phyloP scores from a whole-genome alignment of 2,113 vertebrate genomes.

The Amazona guildingii region DNA sequence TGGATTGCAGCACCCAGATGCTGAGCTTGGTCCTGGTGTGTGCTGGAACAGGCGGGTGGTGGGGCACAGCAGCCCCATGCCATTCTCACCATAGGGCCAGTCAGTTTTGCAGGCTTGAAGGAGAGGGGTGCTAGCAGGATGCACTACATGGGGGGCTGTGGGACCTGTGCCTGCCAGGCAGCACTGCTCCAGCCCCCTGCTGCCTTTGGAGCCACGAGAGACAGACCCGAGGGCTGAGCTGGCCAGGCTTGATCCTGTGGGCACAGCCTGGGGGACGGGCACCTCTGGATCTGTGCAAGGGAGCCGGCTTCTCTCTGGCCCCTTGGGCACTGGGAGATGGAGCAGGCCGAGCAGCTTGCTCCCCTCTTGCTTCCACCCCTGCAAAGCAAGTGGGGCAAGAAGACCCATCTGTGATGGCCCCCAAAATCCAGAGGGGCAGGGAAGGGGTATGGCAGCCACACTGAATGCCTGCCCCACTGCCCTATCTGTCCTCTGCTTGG shows the following conservation, averaged over 20 bases:
- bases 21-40: neutral
- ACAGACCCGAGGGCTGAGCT: neutral
- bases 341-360: neutral
- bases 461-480: neutral
- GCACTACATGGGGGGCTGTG: neutral
- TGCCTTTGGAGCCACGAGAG: neutral
- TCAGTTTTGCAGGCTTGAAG: neutral
- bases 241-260: neutral
- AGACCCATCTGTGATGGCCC: neutral
- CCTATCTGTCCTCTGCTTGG: neutral
- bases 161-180: neutral
- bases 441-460: neutral
- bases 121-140: neutral
- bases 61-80: neutral
- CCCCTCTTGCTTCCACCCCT: neutral
- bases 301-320: neutral
- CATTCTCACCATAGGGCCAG: neutral
- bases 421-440: neutral
- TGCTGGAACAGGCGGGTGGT: rapidly evolving
- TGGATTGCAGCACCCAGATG: neutral
- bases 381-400: neutral
- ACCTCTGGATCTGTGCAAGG: rapidly evolving
- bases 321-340: neutral
- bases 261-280: neutral
- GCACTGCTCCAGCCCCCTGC: rapidly evolving